phyloP scores from a whole-genome alignment of 2,888 invertebrate genomes.

The Platycheirus albimanus region DNA sequence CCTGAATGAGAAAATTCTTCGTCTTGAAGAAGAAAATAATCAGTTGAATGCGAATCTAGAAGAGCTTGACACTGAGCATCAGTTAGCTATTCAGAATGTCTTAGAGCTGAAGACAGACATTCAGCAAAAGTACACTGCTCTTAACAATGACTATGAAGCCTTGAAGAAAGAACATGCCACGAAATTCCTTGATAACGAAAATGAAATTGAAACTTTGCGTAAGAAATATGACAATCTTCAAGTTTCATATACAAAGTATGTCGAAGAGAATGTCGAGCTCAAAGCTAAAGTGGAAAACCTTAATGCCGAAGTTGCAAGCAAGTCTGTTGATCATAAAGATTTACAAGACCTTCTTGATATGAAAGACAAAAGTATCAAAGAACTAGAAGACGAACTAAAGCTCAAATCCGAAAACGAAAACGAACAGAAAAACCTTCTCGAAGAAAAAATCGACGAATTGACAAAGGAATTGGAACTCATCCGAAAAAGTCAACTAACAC shows the following conservation, averaged over 20 bases:
- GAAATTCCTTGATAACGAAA: slow-evolving; percentile 77
- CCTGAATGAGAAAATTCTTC: slow-evolving; percentile 83
- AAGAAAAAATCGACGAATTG: slow-evolving; percentile 75
- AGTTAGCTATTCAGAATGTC: slow-evolving; percentile 86
- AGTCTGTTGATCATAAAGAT: slow-evolving; percentile 77
- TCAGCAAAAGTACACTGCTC: slow-evolving; percentile 83
- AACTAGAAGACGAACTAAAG: slow-evolving; percentile 79
- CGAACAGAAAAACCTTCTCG: slow-evolving; percentile 37
- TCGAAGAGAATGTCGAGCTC: slow-evolving; percentile 75
- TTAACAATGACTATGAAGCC: slow-evolving; percentile 82
- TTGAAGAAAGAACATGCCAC: slow-evolving; percentile 76
- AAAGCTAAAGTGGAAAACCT: slow-evolving; percentile 77
- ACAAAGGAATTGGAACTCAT: slow-evolving; percentile 78
- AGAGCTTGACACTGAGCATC: slow-evolving; percentile 89
- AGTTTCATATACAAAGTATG: slow-evolving; percentile 67
- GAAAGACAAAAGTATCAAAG: slow-evolving; percentile 77
- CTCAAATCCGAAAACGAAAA: slow-evolving; percentile 74
- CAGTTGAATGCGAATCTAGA: slow-evolving; percentile 85
- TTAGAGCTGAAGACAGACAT: slow-evolving; percentile 84
- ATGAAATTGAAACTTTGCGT: slow-evolving; percentile 76
- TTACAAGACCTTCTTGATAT: slow-evolving; percentile 79
- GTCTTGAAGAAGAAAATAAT: slow-evolving; percentile 82
- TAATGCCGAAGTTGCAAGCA: slow-evolving; percentile 77
- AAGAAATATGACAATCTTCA: slow-evolving; percentile 76
- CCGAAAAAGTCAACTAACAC: slow-evolving; percentile 75